Evolutionary conservation across 2,113 vertebrate species (phyloP).

Genomic region (Thalassarche chlororhynchos): DNA sequence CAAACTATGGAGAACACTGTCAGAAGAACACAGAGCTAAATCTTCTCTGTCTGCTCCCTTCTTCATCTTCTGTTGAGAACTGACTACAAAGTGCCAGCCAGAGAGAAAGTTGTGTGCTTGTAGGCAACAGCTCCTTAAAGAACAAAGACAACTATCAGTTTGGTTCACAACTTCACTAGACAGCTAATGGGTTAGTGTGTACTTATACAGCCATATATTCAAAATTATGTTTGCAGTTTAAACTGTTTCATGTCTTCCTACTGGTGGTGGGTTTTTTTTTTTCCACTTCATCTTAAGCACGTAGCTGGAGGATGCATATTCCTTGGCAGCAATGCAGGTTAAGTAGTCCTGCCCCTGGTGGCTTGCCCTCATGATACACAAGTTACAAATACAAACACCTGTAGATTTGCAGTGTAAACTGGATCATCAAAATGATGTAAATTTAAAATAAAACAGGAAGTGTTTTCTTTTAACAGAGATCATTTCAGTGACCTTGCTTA

Average conservation of each 20-base stretch:
- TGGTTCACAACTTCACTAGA: neutral
- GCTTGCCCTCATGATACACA: neutral
- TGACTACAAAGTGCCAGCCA: neutral
- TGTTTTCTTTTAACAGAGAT: neutral
- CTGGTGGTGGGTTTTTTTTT: neutral
- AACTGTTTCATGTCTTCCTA: neutral
- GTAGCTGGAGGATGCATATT: neutral
- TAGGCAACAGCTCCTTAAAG: neutral
- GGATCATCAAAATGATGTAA: neutral
- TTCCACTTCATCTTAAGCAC: neutral
- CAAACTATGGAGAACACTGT: neutral
- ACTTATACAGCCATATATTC: neutral
- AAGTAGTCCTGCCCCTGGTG: neutral
- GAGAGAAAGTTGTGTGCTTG: neutral
- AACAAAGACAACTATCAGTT: neutral
- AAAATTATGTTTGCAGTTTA: neutral
- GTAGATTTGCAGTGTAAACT: neutral
- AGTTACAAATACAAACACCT: neutral
- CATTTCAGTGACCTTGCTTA: neutral
- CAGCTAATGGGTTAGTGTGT: neutral
- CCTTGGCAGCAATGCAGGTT: neutral
- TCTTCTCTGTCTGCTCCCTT: neutral
- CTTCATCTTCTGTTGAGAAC: neutral
- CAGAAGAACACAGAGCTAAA: neutral
- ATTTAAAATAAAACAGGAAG: neutral